Evolutionary conservation across 2,797 vertebrate species (phyloP), one percentile per base, ranked within the genome.

Genomic region (Myotis vivesi): DNA sequence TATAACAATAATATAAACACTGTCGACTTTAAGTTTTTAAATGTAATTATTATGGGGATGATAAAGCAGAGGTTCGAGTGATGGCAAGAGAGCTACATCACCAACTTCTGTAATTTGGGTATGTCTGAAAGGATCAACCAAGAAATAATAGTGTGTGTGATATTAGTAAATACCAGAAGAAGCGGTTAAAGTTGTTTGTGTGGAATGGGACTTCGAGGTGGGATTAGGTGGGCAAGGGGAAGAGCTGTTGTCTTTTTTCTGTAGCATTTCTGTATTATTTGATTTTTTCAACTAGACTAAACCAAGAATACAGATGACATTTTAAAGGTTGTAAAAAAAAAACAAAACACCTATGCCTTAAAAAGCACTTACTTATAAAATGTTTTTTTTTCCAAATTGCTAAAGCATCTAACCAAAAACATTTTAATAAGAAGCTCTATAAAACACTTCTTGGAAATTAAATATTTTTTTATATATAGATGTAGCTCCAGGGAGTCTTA

Each of bases 381-480:
- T 77, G 5, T 20, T 20, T 71, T 88, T 88, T 88, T 62, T 55
- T 8, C 25, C 51, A 88, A 80, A 59, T 95, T 85, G 66, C 33
- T 87, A 36, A 94, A 87, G 73, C 80, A 80, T 77, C 57, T 80
- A 95, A 91, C 75, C 55, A 87, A 94, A 95, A 92, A 23, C 5
- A 59, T 86, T 91, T 96, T 91, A 83, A 94, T 81, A 71, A 83
- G 81, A 95, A 69, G 30, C 38, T 89, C 49, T 93, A n/a, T 76
- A 84, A 87, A 95, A 81, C 53, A 8, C 62, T 95, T 79, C 44
- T 95, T 95, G 51, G 82, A 94, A 97, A 92, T 89, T 91, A 85
- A 89, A 94, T 22, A 87, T 92, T 46, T 46, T 93, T 94, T 92
- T 22, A 80, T 95, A 6, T 75, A 16, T 64, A 93, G 55, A 79